These are phyloP conservation scores for Colaptes auratus DNA, from an alignment of 2,113 vertebrate species.

Conservation along the genomic window DNA sequence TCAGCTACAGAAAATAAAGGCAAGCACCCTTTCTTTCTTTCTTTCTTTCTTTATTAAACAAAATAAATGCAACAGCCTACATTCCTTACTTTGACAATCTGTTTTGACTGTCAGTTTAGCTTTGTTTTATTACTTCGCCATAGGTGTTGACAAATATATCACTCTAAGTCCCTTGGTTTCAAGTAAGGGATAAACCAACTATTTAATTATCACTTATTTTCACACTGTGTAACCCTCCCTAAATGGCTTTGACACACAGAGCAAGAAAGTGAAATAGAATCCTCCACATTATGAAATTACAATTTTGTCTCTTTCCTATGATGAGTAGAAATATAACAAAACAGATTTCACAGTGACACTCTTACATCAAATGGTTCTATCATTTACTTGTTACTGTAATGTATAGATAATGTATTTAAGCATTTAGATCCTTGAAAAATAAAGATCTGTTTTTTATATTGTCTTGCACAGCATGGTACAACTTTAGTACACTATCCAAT, in stretches of 20 bases:
- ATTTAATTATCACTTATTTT: constrained; percentile 23
- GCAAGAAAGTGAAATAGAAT: neutral
- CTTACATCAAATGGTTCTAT: neutral
- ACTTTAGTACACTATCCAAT: neutral
- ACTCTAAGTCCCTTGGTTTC: neutral
- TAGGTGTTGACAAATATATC: neutral
- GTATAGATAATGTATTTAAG: neutral
- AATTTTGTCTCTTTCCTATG: neutral
- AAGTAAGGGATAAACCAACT: neutral
- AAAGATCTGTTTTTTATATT: neutral
- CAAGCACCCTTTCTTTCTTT: neutral
- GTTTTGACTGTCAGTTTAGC: neutral
- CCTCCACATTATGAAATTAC: neutral
- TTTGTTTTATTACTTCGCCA: neutral
- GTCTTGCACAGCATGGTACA: neutral
- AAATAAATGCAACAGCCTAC: neutral
- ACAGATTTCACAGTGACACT: neutral
- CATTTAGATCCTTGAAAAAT: neutral
- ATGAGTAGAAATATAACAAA: neutral
- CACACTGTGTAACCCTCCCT: neutral
- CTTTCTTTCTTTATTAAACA: too few relatives aligned
- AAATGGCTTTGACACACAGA: neutral
- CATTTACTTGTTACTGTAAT: neutral
- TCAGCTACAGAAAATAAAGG: neutral
- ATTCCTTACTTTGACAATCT: neutral